Evolutionary conservation across 1,140 invertebrate species (phyloP).

Genomic region (Drosophila sechellia): DNA sequence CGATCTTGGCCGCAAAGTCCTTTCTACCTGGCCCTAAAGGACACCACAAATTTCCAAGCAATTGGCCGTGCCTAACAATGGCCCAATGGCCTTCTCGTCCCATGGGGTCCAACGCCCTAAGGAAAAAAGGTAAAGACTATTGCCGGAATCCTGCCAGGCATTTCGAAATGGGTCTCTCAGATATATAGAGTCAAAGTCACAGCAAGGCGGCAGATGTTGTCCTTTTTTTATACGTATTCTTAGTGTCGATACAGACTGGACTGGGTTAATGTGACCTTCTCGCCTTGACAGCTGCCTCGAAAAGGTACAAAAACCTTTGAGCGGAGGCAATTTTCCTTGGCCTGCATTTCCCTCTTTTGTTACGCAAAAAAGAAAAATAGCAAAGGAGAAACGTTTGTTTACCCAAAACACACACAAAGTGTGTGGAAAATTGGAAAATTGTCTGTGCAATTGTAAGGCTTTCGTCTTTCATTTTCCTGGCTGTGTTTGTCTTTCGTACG

Average conservation of each 20-base stretch:
- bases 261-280: conserved; percentile 52
- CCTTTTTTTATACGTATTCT: conserved; percentile 26
- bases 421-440: conserved; percentile 78
- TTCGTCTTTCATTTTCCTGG: conserved; percentile 31
- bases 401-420: conserved; percentile 65
- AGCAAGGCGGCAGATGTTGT: conserved; percentile 55
- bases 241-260: conserved; percentile 4
- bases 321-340: conserved; percentile 73
- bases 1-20: conserved; percentile 30
- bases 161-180: conserved; percentile 50
- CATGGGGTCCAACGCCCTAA: conserved; percentile 32
- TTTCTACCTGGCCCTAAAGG: conserved; percentile 41
- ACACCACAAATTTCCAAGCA: conserved; percentile 73
- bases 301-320: conserved; percentile 42
- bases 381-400: conserved; percentile 64
- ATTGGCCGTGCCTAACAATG: conserved; percentile 77
- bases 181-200: conserved; percentile 36
- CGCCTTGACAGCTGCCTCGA: conserved; percentile 68
- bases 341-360: conserved; percentile 68
- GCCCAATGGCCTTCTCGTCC: conserved; percentile 15
- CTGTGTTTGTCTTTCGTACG: conserved; percentile 52
- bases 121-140: conserved; percentile 21
- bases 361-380: conserved; percentile 67
- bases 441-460: conserved; percentile 75
- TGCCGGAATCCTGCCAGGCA: conserved; percentile 51